A percentile compares a stretch with the other conserved stretches of the same genome.
These are phyloP conservation scores for Pogonocherus hispidulus DNA, from an alignment of 2,888 invertebrate species.

Conservation along the genomic window DNA sequence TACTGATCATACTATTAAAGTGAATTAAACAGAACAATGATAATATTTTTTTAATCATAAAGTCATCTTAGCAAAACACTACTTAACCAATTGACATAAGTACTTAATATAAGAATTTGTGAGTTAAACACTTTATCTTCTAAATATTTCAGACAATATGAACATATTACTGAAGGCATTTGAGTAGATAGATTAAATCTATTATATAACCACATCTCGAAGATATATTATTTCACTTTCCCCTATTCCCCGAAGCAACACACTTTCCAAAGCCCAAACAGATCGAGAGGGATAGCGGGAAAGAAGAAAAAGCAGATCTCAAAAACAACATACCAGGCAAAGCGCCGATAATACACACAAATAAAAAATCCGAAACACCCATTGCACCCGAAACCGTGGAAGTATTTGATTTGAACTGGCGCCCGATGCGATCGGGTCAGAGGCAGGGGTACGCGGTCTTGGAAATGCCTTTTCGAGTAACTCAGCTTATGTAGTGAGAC, in stretches of 20 bases:
- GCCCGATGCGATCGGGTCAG: neutral
- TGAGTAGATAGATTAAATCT: neutral
- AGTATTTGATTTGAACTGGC: slow-evolving; percentile 17
- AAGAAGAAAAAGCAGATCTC: slow-evolving; percentile 11
- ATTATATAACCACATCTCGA: neutral
- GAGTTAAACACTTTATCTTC: too few relatives aligned
- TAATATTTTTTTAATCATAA: too few relatives aligned
- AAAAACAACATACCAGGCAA: slow-evolving; percentile 58
- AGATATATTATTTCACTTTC: neutral
- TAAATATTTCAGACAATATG: too few relatives aligned
- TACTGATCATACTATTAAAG: too few relatives aligned
- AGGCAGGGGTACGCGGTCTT: neutral
- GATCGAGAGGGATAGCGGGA: slow-evolving; percentile 7
- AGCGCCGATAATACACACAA: slow-evolving; percentile 60
- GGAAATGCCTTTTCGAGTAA: neutral
- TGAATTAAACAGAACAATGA: too few relatives aligned
- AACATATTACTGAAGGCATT: too few relatives aligned
- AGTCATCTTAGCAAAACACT: too few relatives aligned
- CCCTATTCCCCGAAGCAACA: neutral
- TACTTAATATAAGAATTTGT: too few relatives aligned
- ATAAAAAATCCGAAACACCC: slow-evolving; percentile 60
- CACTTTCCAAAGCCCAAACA: neutral
- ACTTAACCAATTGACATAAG: too few relatives aligned
- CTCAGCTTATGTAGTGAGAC: neutral
- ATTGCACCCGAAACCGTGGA: slow-evolving; percentile 40